Conservation (phyloP, 30 jellyfish, hydroid and myxozoan species). For the Hydractinia symbiolongicarpus region DNA sequence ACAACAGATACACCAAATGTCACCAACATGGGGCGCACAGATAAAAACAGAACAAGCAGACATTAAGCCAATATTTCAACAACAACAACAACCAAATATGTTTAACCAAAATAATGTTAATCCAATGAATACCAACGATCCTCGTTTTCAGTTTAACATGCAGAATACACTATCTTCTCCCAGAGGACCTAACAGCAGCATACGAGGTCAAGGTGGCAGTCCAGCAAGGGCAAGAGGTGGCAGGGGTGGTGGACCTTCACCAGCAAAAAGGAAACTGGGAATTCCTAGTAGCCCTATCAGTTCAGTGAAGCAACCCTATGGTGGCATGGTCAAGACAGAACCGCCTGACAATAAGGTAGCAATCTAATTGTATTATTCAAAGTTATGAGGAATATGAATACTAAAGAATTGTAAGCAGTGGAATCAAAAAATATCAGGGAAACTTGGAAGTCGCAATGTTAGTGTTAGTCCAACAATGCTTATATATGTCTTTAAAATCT, state of each 20-base stretch:
- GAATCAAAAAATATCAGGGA: too few species aligned
- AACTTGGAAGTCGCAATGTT: neutral
- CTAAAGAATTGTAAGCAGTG: too few species aligned
- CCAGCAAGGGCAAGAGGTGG: slow-evolving; percentile 6
- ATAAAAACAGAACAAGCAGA: neutral
- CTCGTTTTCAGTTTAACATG: slow-evolving; percentile 2
- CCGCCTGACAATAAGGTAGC: too few species aligned
- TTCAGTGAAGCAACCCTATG: neutral
- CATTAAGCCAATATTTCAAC: neutral
- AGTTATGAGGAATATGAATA: too few species aligned
- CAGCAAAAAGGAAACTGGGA: slow-evolving; percentile 20
- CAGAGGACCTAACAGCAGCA: neutral
- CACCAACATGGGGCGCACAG: neutral
- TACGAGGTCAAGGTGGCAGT: slow-evolving; percentile 16
- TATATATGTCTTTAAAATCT: too few species aligned
- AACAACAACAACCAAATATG: neutral
- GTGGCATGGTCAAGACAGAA: neutral
- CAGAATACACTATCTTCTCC: slow-evolving; percentile 9
- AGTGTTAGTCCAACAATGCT: too few species aligned
- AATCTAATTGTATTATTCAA: too few species aligned
- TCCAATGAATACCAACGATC: neutral
- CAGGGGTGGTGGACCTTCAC: slow-evolving; percentile 13
- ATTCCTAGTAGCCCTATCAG: slow-evolving; percentile 10
- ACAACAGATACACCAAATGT: neutral
- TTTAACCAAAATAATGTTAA: neutral